phyloP scores from a whole-genome alignment of 2,113 vertebrate genomes.

The Pomatostomus ruficeps region DNA sequence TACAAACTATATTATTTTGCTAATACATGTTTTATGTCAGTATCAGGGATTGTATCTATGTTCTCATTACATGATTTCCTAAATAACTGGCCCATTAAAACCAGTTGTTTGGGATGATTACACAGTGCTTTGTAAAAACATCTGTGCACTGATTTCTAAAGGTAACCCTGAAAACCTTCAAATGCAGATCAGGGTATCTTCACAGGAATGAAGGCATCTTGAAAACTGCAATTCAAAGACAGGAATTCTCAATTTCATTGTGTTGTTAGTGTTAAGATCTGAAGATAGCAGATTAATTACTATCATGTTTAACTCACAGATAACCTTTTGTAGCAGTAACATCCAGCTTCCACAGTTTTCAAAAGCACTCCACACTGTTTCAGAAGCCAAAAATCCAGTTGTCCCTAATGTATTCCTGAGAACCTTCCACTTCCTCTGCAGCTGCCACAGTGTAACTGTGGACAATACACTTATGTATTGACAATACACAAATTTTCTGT shows the following conservation, averaged over 20 bases:
- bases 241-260: not conserved
- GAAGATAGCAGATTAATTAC: not conserved
- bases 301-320: not conserved
- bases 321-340: not conserved
- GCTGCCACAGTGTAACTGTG: slow-evolving; percentile 11
- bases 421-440: slow-evolving; percentile 47
- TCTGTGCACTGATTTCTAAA: not conserved
- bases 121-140: not conserved
- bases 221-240: not conserved
- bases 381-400: slow-evolving; percentile 32
- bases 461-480: not conserved
- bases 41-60: not conserved
- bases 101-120: not conserved
- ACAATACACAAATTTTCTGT: slow-evolving; percentile 4
- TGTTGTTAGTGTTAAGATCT: not conserved
- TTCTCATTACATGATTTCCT: not conserved
- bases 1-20: not conserved
- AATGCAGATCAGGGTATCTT: not conserved
- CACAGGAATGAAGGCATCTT: not conserved
- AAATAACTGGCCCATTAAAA: slow-evolving; percentile 7
- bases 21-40: not conserved
- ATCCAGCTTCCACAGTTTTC: not conserved
- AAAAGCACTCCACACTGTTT: not conserved
- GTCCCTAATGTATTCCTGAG: slow-evolving; percentile 22
- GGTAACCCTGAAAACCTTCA: not conserved